Conservation (phyloP, 2,797 vertebrate species). For the Selene dorsalis region DNA sequence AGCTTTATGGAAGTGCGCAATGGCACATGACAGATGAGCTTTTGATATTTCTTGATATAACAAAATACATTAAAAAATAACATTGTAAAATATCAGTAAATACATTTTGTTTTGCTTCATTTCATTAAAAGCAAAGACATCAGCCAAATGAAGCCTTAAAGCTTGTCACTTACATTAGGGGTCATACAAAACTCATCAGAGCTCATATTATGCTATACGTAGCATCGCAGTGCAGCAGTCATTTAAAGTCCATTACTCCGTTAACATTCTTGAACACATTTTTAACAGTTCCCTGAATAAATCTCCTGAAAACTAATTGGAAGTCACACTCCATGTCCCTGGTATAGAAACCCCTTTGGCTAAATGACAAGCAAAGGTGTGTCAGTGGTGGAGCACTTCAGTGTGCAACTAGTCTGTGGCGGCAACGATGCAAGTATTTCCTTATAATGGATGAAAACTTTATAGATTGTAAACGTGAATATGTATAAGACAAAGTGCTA, state of each 20-base stretch:
- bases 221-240: constrained; percentile 33
- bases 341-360: constrained; percentile 59
- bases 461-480: constrained; percentile 38
- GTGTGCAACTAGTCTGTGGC: constrained; percentile 32
- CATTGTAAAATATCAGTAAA: constrained; percentile 1
- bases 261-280: constrained; percentile 71
- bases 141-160: constrained; percentile 51
- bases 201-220: constrained; percentile 48
- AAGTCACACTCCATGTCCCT: constrained; percentile 72
- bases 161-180: constrained; percentile 25
- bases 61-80: neutral
- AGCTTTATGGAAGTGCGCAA: neutral
- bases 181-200: constrained; percentile 56
- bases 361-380: constrained; percentile 72
- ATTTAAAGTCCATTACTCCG: constrained; percentile 69
- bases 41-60: neutral
- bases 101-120: constrained; percentile 11
- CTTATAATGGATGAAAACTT: constrained; percentile 45
- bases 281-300: constrained; percentile 73
- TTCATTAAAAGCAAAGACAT: constrained; percentile 45
- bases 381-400: constrained; percentile 56
- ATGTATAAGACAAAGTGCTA: constrained; percentile 18
- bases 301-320: constrained; percentile 79
- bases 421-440: constrained; percentile 57
- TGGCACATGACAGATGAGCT: neutral